A percentile compares a stretch with the other conserved stretches of the same genome.
These are phyloP conservation scores for Epistrophella euchroma DNA, from an alignment of 2,888 invertebrate species.

Conservation along the genomic window DNA sequence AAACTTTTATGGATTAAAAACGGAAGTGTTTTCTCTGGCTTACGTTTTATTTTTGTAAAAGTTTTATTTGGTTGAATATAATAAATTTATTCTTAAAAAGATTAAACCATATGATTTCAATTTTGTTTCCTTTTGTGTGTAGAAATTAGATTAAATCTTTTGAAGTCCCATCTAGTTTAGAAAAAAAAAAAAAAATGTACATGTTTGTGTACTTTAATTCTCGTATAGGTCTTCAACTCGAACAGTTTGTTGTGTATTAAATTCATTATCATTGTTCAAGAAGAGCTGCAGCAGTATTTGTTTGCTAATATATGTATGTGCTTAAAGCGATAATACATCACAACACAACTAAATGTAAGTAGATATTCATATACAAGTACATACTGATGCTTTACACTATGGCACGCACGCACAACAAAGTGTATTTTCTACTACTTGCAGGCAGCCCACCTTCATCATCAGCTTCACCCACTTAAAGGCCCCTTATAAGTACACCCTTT, in stretches of 20 bases:
- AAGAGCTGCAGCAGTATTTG: constrained; percentile 35
- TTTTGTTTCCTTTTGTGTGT: neutral
- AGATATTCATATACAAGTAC: neutral
- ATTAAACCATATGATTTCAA: neutral
- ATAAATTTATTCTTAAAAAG: neutral
- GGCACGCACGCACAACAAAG: constrained; percentile 49
- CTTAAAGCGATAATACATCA: constrained; percentile 1
- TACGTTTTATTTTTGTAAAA: too few species aligned
- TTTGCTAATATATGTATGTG: constrained; percentile 10
- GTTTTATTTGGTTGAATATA: too few species aligned
- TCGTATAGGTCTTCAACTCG: neutral
- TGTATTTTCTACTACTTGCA: constrained; percentile 23
- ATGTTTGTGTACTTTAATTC: neutral
- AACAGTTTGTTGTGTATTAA: constrained; percentile 7
- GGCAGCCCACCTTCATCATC: constrained; percentile 11
- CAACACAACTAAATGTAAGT: constrained; percentile 29
- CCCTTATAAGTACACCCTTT: constrained; percentile 23
- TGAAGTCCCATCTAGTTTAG: neutral
- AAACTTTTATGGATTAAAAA: too few species aligned
- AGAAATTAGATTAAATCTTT: neutral
- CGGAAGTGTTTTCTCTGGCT: too few species aligned
- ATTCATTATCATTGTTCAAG: constrained; percentile 49
- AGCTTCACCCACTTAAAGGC: neutral
- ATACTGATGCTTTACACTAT: constrained; percentile 26
- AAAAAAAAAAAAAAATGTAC: neutral